Conservation (phyloP, 2,888 invertebrate species). For the Steinernema hermaphroditum region DNA sequence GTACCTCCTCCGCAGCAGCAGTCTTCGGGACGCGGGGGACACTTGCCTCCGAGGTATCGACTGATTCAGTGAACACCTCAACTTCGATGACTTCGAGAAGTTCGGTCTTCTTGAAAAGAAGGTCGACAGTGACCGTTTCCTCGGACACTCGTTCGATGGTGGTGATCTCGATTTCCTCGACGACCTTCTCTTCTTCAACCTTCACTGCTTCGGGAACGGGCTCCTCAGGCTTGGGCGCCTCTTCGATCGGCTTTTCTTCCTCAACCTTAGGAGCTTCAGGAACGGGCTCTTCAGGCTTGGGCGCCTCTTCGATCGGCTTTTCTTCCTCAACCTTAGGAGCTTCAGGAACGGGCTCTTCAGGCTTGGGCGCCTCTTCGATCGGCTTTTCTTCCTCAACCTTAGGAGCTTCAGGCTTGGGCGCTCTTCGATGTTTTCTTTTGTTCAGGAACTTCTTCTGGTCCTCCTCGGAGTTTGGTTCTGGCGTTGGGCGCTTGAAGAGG, state of each 20-base stretch:
- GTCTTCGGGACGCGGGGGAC: not conserved
- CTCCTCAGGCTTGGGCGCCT: slow-evolving; percentile 15
- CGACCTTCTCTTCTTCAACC: not conserved
- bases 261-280: too few relatives aligned
- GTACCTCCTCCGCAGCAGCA: too few relatives aligned
- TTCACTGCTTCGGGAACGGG: not conserved
- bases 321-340: too few relatives aligned
- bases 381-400: not conserved
- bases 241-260: not conserved
- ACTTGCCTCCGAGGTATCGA: slow-evolving; percentile 23
- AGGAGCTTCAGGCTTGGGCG: not conserved
- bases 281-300: too few relatives aligned
- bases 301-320: too few relatives aligned
- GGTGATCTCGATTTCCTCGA: not conserved
- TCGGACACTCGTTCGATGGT: not conserved
- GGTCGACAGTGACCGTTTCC: slow-evolving; percentile 13
- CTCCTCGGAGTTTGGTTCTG: too few relatives aligned
- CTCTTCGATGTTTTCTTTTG: not conserved
- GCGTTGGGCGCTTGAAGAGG: too few relatives aligned
- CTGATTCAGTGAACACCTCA: slow-evolving; percentile 33
- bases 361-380: too few relatives aligned
- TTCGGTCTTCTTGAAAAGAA: slow-evolving; percentile 27
- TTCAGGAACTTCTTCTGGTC: too few relatives aligned
- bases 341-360: too few relatives aligned
- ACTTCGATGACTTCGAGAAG: slow-evolving; percentile 33